A percentile compares a stretch with the other conserved stretches of the same genome.
These are phyloP conservation scores for Eudemis profundana DNA, from an alignment of 2,888 invertebrate species.

Conservation along the genomic window DNA sequence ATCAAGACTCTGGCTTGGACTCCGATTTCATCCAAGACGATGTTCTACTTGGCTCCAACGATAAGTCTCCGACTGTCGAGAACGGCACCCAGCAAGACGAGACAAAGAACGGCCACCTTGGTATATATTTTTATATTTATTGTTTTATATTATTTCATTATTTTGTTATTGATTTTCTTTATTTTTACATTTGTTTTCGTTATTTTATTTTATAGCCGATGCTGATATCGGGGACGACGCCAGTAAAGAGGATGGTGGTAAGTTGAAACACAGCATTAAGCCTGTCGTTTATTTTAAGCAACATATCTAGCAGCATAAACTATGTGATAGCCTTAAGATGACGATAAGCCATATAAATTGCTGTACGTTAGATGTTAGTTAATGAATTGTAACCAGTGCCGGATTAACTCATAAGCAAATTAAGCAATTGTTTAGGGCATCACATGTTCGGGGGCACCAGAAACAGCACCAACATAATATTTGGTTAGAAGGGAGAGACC, in stretches of 20 bases:
- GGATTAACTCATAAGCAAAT: too few species aligned
- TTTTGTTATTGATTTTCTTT: constrained; percentile 44
- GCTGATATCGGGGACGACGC: constrained; percentile 76
- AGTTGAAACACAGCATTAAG: constrained; percentile 50
- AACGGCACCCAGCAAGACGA: constrained; percentile 79
- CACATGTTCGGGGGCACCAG: too few species aligned
- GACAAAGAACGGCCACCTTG: constrained; percentile 83
- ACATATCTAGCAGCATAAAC: too few species aligned
- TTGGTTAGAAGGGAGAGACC: too few species aligned
- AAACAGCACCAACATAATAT: too few species aligned
- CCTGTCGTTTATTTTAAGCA: not conserved
- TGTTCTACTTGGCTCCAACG: constrained; percentile 76
- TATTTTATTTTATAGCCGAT: constrained; percentile 67
- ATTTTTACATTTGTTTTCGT: constrained; percentile 47
- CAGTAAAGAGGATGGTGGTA: constrained; percentile 75
- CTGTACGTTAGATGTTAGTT: too few species aligned
- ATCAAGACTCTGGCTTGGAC: constrained; percentile 87
- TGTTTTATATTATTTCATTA: constrained; percentile 42
- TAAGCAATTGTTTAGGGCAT: too few species aligned
- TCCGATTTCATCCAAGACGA: constrained; percentile 86
- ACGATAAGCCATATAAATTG: too few species aligned
- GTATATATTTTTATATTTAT: constrained; percentile 67
- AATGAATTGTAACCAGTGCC: too few species aligned
- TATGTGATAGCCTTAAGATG: too few species aligned
- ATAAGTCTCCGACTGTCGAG: constrained; percentile 77